Evolutionary conservation across 2,113 vertebrate species (phyloP).

Genomic region (Gopherus evgoodei): DNA sequence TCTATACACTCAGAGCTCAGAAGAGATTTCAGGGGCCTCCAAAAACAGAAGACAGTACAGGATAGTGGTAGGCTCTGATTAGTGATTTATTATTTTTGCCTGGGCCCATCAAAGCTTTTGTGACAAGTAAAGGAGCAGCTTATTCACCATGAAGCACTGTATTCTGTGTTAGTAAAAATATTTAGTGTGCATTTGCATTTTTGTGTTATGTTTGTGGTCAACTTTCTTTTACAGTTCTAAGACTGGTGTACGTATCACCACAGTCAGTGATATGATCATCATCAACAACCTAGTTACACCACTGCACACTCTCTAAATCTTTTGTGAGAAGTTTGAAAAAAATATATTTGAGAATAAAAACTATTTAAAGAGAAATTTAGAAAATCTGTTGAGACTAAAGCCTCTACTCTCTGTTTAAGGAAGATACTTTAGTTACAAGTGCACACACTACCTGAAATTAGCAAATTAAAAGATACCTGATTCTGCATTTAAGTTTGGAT

Average conservation of each 20-base stretch:
- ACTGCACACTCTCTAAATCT: neutral
- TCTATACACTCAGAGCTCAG: neutral
- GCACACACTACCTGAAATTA: neutral
- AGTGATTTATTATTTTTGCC: neutral
- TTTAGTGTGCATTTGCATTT: neutral
- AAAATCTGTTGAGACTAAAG: neutral
- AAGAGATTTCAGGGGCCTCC: neutral
- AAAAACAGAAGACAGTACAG: neutral
- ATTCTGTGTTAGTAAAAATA: neutral
- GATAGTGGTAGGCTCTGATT: neutral
- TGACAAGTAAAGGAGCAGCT: neutral
- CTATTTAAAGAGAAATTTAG: neutral
- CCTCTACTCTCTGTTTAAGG: neutral
- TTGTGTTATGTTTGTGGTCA: neutral
- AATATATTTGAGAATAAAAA: neutral
- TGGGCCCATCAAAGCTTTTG: neutral
- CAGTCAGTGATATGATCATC: neutral
- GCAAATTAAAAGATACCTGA: neutral
- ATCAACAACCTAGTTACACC: neutral
- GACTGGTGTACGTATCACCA: neutral
- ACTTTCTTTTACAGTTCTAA: neutral
- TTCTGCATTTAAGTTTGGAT: neutral
- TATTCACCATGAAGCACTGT: neutral
- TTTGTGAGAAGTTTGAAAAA: neutral
- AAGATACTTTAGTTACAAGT: neutral